These are phyloP conservation scores for Pangasius djambal DNA, from an alignment of 2,797 vertebrate species.

Conservation along the genomic window DNA sequence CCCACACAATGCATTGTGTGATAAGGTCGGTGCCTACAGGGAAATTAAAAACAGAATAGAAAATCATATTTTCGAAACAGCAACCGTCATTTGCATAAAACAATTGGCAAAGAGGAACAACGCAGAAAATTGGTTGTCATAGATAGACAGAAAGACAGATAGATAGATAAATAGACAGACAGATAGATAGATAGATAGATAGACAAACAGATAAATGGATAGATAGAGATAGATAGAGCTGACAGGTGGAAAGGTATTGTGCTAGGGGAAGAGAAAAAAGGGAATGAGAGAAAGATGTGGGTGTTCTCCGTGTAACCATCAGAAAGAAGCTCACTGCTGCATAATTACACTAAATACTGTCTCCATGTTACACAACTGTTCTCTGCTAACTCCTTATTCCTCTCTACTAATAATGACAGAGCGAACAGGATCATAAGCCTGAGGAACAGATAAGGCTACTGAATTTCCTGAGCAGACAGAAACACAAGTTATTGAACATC, in stretches of 20 bases:
- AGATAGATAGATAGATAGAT: background rate
- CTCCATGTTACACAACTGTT: constrained; percentile 21
- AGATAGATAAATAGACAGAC: background rate
- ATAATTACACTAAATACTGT: constrained; percentile 34
- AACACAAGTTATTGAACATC: constrained; percentile 1
- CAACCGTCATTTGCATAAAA: constrained; percentile 5
- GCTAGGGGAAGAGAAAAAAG: constrained; percentile 9
- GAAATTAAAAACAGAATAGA: background rate
- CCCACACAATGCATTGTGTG: background rate
- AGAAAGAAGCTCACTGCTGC: constrained; percentile 24
- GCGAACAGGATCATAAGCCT: background rate
- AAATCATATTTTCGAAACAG: background rate
- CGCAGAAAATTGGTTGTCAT: background rate
- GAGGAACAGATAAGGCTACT: background rate
- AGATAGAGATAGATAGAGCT: constrained; percentile 17
- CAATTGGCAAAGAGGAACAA: background rate
- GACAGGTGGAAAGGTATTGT: background rate
- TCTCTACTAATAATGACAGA: constrained; percentile 7
- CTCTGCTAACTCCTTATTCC: background rate
- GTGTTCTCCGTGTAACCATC: constrained; percentile 21
- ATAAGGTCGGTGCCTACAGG: background rate
- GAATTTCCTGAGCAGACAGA: constrained; percentile 11
- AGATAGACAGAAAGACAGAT: background rate
- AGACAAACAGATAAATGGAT: background rate
- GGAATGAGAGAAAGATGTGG: constrained; percentile 18